Percentiles rank a stretch among this genome's conserved stretches.
phyloP scores from a whole-genome alignment of 1,140 invertebrate genomes.

The Proctacanthus coquilletti region DNA sequence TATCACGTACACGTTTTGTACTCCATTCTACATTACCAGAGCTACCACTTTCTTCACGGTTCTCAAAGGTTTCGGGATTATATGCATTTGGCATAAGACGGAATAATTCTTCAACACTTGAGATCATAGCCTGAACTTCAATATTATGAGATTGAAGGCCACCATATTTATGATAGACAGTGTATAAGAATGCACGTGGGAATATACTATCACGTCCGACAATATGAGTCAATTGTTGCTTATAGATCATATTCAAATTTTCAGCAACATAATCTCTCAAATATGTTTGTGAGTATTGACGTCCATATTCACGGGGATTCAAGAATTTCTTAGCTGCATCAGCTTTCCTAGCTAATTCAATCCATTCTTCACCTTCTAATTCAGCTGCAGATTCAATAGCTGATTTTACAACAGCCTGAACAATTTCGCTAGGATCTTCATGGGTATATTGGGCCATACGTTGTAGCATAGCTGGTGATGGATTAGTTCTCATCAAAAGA shows the following conservation, averaged over 20 bases:
- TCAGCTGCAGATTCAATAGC: slow-evolving; percentile 35
- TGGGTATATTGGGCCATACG: slow-evolving; percentile 50
- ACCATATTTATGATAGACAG: not conserved
- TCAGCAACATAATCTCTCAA: slow-evolving; percentile 18
- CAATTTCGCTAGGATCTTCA: slow-evolving; percentile 40
- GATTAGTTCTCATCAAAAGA: slow-evolving; percentile 37
- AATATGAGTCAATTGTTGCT: not conserved
- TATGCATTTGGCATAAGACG: not conserved
- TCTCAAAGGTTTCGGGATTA: no score
- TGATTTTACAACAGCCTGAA: slow-evolving; percentile 43
- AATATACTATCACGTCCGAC: not conserved
- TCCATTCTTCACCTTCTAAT: slow-evolving; percentile 30
- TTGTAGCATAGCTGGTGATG: slow-evolving; percentile 43
- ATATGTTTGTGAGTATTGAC: slow-evolving; percentile 34
- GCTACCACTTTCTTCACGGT: no score
- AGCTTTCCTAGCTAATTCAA: slow-evolving; percentile 35
- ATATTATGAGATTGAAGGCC: not conserved
- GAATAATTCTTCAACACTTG: not conserved
- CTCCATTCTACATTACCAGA: no score
- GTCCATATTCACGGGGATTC: slow-evolving; percentile 34
- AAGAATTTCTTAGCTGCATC: slow-evolving; percentile 36
- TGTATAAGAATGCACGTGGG: not conserved
- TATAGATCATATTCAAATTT: not conserved
- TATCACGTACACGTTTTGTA: no score
- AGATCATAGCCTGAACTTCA: not conserved